Conservation (phyloP, 2,888 invertebrate species). For the Carterocephalus palaemon region DNA sequence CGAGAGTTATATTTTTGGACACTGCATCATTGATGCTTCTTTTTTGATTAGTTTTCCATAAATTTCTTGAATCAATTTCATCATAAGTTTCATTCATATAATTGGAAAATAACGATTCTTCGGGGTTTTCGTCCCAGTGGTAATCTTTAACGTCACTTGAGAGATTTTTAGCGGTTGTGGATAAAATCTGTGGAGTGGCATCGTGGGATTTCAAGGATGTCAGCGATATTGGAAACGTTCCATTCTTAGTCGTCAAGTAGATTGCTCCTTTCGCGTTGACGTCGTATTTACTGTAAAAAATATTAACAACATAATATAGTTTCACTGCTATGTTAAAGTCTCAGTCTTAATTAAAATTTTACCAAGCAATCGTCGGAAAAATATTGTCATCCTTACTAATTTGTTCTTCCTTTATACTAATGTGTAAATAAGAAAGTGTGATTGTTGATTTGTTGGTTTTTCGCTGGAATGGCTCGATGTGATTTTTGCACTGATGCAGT, state of each 20-base stretch:
- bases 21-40: constrained; percentile 84
- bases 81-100: constrained; percentile 59
- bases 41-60: constrained; percentile 56
- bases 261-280: constrained; percentile 69
- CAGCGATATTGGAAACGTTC: constrained; percentile 74
- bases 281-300: constrained; percentile 47
- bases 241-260: constrained; percentile 75
- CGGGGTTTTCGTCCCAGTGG: constrained; percentile 50
- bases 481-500: too few relatives aligned
- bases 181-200: constrained; percentile 57
- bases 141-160: constrained; percentile 43
- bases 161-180: constrained; percentile 57
- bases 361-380: too few relatives aligned
- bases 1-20: constrained; percentile 90
- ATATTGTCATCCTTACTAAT: too few relatives aligned
- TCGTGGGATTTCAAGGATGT: constrained; percentile 58
- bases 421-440: too few relatives aligned
- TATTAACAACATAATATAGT: constrained; percentile 30
- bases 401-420: too few relatives aligned
- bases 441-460: too few relatives aligned
- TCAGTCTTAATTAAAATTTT: neutral
- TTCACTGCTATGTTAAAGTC: neutral
- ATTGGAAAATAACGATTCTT: constrained; percentile 58
- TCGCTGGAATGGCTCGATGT: too few relatives aligned
- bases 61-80: constrained; percentile 40